Conservation (phyloP, 1,140 invertebrate species). For the Meloidogyne exigua region DNA sequence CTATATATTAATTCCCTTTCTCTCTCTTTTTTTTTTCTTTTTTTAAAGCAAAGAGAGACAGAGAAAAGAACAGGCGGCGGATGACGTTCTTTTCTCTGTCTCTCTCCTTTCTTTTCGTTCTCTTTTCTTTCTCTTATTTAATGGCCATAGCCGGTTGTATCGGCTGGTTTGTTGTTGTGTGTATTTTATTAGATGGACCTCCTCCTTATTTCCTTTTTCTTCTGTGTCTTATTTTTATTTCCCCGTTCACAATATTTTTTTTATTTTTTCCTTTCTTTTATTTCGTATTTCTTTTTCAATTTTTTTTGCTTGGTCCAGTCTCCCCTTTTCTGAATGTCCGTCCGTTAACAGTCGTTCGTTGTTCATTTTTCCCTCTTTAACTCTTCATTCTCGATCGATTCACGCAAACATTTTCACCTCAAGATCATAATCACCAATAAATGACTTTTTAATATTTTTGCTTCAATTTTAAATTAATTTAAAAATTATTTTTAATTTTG, state of each 20-base stretch:
- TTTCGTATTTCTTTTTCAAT: background rate
- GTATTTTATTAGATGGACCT: background rate
- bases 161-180: background rate
- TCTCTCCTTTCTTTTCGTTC: background rate
- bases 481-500: no score
- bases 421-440: background rate
- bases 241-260: no score
- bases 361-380: slow-evolving; percentile 7
- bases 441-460: no score
- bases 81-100: background rate
- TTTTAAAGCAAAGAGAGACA: background rate
- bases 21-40: background rate
- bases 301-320: slow-evolving; percentile 4
- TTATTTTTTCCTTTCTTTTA: background rate
- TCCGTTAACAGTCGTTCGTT: background rate
- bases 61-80: background rate
- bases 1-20: background rate
- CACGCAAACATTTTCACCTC: background rate
- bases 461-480: no score
- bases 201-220: background rate
- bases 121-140: background rate
- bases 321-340: background rate
- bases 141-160: background rate
- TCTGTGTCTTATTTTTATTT: background rate
- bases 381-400: slow-evolving; percentile 1